A percentile compares a stretch with the other conserved stretches of the same genome.
phyloP scores from a whole-genome alignment of 2,888 invertebrate species.

The Lamellibrachia satsuma region DNA sequence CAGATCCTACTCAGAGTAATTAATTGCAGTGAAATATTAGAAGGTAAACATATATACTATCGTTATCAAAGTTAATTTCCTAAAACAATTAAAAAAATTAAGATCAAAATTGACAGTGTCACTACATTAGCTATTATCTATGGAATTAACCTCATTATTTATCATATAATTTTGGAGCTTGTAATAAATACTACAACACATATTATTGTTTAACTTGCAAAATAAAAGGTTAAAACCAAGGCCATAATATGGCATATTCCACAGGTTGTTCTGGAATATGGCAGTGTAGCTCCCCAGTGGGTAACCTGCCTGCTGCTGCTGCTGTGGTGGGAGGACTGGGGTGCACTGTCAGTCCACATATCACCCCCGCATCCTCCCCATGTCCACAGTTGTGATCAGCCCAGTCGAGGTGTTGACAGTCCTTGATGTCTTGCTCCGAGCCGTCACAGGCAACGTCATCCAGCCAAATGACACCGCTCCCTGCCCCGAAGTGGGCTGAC shows the following conservation, averaged over 20 bases:
- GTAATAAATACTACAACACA: too few species aligned
- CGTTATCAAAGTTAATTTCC: too few species aligned
- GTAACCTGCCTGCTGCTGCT: not conserved
- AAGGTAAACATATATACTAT: too few species aligned
- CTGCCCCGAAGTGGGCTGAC: conserved; percentile 45
- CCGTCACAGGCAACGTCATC: conserved; percentile 71
- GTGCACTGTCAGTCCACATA: conserved; percentile 38
- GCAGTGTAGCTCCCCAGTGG: too few species aligned
- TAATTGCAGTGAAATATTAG: too few species aligned
- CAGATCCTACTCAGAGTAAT: too few species aligned
- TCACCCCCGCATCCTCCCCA: conserved; percentile 77
- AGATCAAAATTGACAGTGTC: not conserved
- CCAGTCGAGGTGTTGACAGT: conserved; percentile 76
- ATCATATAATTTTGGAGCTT: not conserved
- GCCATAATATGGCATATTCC: not conserved
- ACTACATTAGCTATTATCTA: not conserved
- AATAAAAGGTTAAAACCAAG: not conserved
- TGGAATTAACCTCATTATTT: not conserved
- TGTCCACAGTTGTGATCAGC: conserved; percentile 80
- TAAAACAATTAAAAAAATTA: not conserved
- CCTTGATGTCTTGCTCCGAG: conserved; percentile 68
- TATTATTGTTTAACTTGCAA: not conserved
- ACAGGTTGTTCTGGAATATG: not conserved
- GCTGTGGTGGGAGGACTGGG: conserved; percentile 19
- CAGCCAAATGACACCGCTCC: conserved; percentile 49